A percentile compares a stretch with the other conserved stretches of the same genome.
Conservation (phyloP, 2,888 invertebrate species). For the Julus scanicus region DNA sequence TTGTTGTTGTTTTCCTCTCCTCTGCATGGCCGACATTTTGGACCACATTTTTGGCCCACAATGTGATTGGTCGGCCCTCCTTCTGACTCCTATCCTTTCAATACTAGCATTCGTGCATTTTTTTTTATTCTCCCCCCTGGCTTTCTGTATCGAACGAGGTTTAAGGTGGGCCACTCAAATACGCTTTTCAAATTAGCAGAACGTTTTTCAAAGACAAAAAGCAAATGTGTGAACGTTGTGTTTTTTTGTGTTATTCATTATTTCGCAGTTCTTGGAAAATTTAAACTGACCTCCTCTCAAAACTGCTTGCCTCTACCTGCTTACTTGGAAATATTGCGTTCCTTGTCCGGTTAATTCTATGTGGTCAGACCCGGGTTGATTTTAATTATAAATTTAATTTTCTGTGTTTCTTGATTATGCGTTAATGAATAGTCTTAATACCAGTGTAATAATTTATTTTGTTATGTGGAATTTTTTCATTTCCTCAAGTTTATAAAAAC, state of each 20-base stretch:
- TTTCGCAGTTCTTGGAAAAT: conserved; percentile 24
- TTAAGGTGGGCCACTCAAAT: conserved; percentile 6
- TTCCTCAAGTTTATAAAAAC: too few species aligned
- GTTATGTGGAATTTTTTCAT: too few species aligned
- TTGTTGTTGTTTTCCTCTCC: conserved; percentile 45
- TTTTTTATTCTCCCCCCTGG: background rate
- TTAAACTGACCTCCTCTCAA: background rate
- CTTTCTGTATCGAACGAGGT: background rate
- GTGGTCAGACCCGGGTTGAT: too few species aligned
- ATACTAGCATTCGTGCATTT: background rate
- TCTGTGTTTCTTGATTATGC: background rate
- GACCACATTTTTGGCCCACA: conserved; percentile 31
- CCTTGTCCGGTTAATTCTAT: background rate
- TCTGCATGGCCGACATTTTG: conserved; percentile 48
- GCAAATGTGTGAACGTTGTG: background rate
- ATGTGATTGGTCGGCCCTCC: conserved; percentile 5
- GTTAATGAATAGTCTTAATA: too few species aligned
- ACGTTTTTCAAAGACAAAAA: background rate
- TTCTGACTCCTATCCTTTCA: conserved; percentile 21
- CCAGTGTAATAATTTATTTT: too few species aligned
- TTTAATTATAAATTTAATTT: too few species aligned
- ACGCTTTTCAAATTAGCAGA: conserved; percentile 18
- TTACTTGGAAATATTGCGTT: background rate
- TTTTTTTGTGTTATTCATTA: background rate
- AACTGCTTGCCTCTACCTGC: background rate